Percentiles rank a stretch among this genome's conserved stretches.
These are phyloP conservation scores for Zosterops borbonicus DNA, from an alignment of 2,113 vertebrate genomes.

Conservation along the genomic window DNA sequence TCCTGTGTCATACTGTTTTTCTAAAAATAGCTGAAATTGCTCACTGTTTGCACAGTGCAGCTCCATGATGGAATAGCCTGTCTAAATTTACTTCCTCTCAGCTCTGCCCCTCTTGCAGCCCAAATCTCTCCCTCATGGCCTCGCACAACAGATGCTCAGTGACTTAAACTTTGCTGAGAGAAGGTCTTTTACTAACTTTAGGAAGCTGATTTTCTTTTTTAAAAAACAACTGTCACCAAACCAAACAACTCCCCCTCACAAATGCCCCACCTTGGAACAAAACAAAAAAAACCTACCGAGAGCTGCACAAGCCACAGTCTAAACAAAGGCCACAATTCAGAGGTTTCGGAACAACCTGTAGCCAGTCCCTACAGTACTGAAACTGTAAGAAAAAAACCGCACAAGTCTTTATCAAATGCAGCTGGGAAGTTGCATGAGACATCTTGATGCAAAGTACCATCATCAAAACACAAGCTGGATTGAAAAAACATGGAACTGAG, in stretches of 20 bases:
- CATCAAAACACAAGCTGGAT: not conserved
- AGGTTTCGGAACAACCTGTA: not conserved
- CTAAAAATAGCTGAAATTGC: conserved; percentile 18
- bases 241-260: too few relatives aligned
- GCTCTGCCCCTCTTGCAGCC: not conserved
- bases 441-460: not conserved
- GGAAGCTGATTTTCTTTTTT: not conserved
- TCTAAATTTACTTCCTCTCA: conserved; percentile 20
- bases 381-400: not conserved
- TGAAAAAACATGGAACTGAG: not conserved
- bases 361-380: not conserved
- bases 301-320: not conserved
- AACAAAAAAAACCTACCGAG: not conserved
- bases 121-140: not conserved
- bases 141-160: conserved; percentile 31
- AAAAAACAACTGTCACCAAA: not conserved
- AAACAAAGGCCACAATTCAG: not conserved
- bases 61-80: not conserved
- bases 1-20: conserved; percentile 14
- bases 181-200: not conserved
- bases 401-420: not conserved
- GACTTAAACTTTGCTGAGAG: conserved; percentile 12
- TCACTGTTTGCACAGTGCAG: not conserved
- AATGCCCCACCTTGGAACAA: rapidly evolving
- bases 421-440: not conserved